Evolutionary conservation across 2,797 vertebrate species (phyloP), one percentile per base, ranked within the genome.

Genomic region (Psittacula derbiana): DNA sequence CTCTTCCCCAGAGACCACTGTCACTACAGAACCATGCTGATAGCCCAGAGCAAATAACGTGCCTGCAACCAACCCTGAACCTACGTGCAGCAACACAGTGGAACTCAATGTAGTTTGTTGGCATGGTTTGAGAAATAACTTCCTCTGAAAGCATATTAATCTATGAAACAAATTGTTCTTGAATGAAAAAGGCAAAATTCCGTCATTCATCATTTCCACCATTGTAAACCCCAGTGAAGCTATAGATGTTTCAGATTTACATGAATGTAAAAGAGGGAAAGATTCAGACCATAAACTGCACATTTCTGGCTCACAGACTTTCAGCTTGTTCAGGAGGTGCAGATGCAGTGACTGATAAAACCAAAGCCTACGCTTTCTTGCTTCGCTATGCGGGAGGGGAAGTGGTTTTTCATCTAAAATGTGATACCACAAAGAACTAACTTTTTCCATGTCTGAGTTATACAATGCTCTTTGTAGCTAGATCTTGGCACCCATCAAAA

Each of bases 381-480:
- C 78, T 90, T 81, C 76, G 85, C 95, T 94, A 7, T 75, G 81
- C 72, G 93, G 88, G 75, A 91, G 73, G 93, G 96, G 92, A 93
- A 96, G 73, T 92, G 87, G 70, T 10, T 95, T 95, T 73, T 95
- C 74, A 67, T 93, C 57, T 97, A 86, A 95, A 87, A 90, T 65
- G 61, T 0, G 0, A 80, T 85, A 92, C 88, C 93, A 91, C 83
- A 78, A 80, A 95, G 88, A 92, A 67, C 86, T 95, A 92, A 96
- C 61, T 92, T 95, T 96, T 97, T 96, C 96, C 96, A 87, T 91
- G 80, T 69, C 90, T 92, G 65, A 80, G 16, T 50, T 84, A 46
- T 61, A 93, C 82, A 57, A 3, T 80, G 33, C 36, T 94, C 93
- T 90, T 93, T 90, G 83, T 93, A 94, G 65, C 78, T 87, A 74